Base-by-base conservation (phyloP, 2,888 invertebrate genomes). In the Halictus quadricinctus region DNA sequence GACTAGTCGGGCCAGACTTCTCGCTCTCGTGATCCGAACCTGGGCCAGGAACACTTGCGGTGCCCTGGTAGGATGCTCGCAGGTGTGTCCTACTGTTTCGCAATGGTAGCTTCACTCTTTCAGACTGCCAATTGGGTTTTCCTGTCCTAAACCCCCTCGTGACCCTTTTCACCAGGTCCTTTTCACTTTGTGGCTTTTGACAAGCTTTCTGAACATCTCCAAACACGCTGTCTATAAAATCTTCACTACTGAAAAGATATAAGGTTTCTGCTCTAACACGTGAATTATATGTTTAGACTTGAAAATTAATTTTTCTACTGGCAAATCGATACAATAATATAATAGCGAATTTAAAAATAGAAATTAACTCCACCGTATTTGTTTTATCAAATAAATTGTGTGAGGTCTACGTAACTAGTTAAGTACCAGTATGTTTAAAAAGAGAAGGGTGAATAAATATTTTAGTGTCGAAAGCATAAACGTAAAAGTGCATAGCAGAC, bases 41-140 rank as follows among this genome's bases (percentile, higher is more conserved):
- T 80, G 76, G 78, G 76, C 78, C 50, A 66, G 69, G 78, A 41
- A 13, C 58, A 48, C 58, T 78, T 76, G 76, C 64, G 79, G 72
- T 74, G 81, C 77, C 81, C n/a, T 12, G 21, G 69, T 5, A 69
- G 66, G 66, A 66, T 10, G 36, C 36, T 29, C 66, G 18, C 66
- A 66, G 66, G 66, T 66, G 66, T 29, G 36, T 66, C 66, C 36
- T 36, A 66, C 36, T 36, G 66, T 66, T 36, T 36, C 15, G 66
- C 36, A 66, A 66, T 36, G 66, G 66, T 66, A 66, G 36, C 36
- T 12, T 29, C 29, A 21, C 66, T 36, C 10, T 66, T 66, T 66
- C 66, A 21, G 8, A 15, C 10, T 18, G 6, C 15, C 66, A 36
- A 18, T 8, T 36, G 2, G 64, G 6, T 66, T 66, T 66, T 66